These are phyloP conservation scores for Entosphenus tridentatus DNA, from an alignment of 2,113 vertebrate genomes.

Conservation along the genomic window DNA sequence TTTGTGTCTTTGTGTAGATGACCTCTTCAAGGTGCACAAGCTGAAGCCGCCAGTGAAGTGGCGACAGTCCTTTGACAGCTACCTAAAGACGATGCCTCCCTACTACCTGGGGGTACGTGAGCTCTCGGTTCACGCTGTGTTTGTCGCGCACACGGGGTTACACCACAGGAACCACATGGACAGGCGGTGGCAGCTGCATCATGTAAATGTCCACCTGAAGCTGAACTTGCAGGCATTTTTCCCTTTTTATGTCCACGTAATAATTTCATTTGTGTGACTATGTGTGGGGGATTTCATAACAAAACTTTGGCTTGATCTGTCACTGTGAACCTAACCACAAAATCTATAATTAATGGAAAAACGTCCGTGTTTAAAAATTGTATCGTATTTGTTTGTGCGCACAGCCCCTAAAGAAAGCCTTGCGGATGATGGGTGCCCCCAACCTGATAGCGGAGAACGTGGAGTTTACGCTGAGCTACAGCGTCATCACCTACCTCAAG, in stretches of 20 bases:
- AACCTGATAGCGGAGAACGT: conserved; percentile 84
- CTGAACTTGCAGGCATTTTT: no score
- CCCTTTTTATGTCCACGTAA: no score
- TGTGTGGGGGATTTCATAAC: no score
- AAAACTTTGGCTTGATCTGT: no score
- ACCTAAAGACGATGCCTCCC: conserved; percentile 90
- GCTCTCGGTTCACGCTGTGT: no score
- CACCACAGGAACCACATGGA: no score
- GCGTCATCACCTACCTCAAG: conserved; percentile 90
- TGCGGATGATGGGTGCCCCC: conserved; percentile 87
- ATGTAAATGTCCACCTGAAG: no score
- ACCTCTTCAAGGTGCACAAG: conserved; percentile 93
- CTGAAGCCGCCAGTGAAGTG: conserved; percentile 79
- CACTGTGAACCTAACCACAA: no score
- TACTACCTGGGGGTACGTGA: conserved; percentile 76
- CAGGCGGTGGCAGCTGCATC: no score
- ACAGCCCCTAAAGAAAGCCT: conserved; percentile 71
- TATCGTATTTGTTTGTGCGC: conserved; percentile 9
- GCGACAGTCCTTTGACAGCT: conserved; percentile 88
- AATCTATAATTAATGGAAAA: no score
- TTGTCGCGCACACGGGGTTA: no score
- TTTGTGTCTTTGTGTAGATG: conserved; percentile 31
- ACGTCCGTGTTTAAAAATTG: neutral
- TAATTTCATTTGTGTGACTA: no score
- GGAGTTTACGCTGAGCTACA: conserved; percentile 93